Evolutionary conservation across 2,113 vertebrate species (phyloP).

Genomic region (Cromileptes altivelis): DNA sequence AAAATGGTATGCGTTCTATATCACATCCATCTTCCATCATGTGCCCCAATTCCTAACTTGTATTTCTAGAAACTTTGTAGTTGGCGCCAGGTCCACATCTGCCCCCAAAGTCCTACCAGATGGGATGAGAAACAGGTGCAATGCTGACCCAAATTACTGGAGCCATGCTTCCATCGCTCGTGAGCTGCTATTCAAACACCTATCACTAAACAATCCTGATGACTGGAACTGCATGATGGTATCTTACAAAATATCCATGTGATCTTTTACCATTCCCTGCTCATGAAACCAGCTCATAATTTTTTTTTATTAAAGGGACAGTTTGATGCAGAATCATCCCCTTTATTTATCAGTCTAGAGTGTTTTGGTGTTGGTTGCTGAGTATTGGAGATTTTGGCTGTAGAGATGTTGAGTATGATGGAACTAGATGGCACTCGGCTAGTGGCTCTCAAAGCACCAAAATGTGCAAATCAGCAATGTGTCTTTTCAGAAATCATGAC

Average conservation of each 20-base stretch:
- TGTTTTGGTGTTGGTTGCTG: too few relatives aligned
- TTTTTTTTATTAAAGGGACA: too few relatives aligned
- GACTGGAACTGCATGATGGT: neutral
- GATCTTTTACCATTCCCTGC: neutral
- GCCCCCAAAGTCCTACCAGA: constrained; percentile 34
- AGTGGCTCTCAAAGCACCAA: too few relatives aligned
- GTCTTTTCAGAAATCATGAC: too few relatives aligned
- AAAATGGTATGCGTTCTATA: constrained; percentile 3
- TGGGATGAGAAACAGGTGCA: constrained; percentile 71
- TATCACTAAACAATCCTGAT: constrained; percentile 4
- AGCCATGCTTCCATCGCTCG: constrained; percentile 20
- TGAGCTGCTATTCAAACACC: constrained; percentile 17
- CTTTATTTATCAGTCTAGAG: too few relatives aligned
- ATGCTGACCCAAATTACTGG: constrained; percentile 24
- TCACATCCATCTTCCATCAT: neutral
- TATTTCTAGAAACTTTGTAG: constrained; percentile 69
- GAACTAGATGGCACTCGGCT: too few relatives aligned
- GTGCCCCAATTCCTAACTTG: constrained; percentile 15
- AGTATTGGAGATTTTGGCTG: too few relatives aligned
- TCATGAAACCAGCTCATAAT: neutral
- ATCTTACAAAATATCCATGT: neutral
- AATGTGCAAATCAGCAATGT: too few relatives aligned
- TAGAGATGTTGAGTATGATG: too few relatives aligned
- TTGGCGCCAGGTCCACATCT: constrained; percentile 73
- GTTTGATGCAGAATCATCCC: too few relatives aligned